Conservation (phyloP, 2,888 invertebrate genomes). For the Yponomeuta evonymella region DNA sequence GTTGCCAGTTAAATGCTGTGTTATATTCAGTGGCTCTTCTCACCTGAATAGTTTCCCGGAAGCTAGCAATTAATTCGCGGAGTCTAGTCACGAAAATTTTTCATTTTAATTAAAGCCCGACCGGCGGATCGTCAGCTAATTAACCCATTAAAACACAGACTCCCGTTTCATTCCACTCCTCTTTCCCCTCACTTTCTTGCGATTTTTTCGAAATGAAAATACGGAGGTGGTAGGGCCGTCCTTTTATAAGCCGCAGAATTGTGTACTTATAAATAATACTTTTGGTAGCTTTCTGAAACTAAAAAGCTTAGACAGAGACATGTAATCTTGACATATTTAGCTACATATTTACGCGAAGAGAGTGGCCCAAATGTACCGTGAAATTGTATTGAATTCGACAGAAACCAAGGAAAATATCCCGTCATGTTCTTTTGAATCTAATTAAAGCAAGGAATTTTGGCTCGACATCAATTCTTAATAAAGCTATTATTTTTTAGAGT, state of each 20-base stretch:
- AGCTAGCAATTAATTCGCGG: slow-evolving; percentile 63
- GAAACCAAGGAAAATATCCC: slow-evolving; percentile 1
- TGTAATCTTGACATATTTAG: too few relatives aligned
- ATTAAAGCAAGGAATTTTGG: slow-evolving; percentile 51
- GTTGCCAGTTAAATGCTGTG: slow-evolving; percentile 13
- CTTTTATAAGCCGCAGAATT: slow-evolving; percentile 8
- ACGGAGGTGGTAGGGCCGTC: not conserved
- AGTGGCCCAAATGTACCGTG: too few relatives aligned
- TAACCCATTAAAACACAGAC: slow-evolving; percentile 74
- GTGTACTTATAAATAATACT: not conserved
- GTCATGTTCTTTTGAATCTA: slow-evolving; percentile 23
- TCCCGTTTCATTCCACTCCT: slow-evolving; percentile 66
- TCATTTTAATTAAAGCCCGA: slow-evolving; percentile 73
- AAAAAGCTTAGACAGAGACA: too few relatives aligned
- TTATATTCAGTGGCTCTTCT: slow-evolving; percentile 31
- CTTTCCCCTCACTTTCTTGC: slow-evolving; percentile 62
- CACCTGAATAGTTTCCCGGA: slow-evolving; percentile 70
- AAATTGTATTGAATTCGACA: not conserved
- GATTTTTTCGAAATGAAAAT: slow-evolving; percentile 55
- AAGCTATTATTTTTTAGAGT: slow-evolving; percentile 46
- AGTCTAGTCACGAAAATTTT: slow-evolving; percentile 73
- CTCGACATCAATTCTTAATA: slow-evolving; percentile 52
- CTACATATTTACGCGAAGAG: too few relatives aligned
- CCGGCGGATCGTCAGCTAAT: slow-evolving; percentile 71
- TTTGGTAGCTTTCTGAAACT: too few relatives aligned